Percentiles rank a stretch among this genome's conserved stretches.
Conservation (phyloP, 2,113 vertebrate genomes). For the Kobus ellipsiprymnus region DNA sequence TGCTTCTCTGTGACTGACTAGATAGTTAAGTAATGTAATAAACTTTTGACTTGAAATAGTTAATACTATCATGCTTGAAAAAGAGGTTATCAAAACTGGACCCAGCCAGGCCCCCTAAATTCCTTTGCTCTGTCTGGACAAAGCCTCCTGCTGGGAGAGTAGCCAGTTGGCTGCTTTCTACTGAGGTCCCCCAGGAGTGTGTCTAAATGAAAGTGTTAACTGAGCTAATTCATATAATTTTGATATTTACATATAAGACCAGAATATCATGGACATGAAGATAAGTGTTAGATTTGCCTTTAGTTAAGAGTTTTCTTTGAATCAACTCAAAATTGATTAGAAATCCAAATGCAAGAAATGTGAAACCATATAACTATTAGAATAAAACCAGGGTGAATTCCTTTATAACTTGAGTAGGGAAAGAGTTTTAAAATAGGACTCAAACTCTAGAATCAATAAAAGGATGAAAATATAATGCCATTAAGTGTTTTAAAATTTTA, state of each 20-base stretch:
- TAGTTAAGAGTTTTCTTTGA: not conserved
- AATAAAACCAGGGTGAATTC: not conserved
- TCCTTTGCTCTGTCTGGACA: not conserved
- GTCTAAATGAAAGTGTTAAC: not conserved
- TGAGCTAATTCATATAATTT: not conserved
- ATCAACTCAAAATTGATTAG: not conserved
- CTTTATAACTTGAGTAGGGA: not conserved
- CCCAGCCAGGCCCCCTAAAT: not conserved
- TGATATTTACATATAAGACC: not conserved
- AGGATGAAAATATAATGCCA: not conserved
- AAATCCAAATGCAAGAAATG: not conserved
- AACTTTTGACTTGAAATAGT: not conserved
- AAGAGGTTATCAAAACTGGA: not conserved
- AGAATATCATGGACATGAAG: not conserved
- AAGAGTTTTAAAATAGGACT: not conserved
- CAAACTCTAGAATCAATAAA: not conserved
- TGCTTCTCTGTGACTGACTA: not conserved
- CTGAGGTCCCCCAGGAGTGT: not conserved
- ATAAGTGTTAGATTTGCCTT: not conserved
- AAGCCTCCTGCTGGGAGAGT: not conserved
- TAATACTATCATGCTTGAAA: not conserved
- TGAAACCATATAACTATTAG: not conserved
- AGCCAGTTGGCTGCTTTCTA: not conserved
- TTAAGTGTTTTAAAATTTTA: not conserved
- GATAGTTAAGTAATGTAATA: not conserved